A percentile compares a stretch with the other conserved stretches of the same genome.
These are phyloP conservation scores for Xestobium rufovillosum DNA, from an alignment of 2,888 invertebrate species.

Conservation along the genomic window DNA sequence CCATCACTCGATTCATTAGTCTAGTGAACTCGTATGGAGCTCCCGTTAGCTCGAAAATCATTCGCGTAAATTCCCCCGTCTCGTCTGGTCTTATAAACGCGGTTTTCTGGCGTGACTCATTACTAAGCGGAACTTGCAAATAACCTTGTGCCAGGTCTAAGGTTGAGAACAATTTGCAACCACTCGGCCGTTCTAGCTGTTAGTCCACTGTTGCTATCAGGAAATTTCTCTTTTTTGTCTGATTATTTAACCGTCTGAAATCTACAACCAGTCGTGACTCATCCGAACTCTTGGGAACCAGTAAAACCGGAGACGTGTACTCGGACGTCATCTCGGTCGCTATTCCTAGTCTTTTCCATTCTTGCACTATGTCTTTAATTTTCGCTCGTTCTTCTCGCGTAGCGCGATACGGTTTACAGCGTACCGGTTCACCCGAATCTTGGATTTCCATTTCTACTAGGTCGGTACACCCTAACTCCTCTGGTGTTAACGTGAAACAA, in stretches of 20 bases:
- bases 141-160: neutral
- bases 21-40: neutral
- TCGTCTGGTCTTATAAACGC: conserved; percentile 1
- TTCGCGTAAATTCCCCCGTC: neutral
- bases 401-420: conserved; percentile 14
- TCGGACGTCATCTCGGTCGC: conserved; percentile 19
- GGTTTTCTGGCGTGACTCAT: neutral
- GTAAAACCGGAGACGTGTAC: conserved; percentile 20
- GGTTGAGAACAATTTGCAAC: conserved; percentile 11
- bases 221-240: conserved; percentile 18
- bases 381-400: conserved; percentile 12
- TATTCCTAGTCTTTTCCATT: conserved; percentile 16
- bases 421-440: conserved; percentile 15
- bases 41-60: neutral
- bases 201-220: conserved; percentile 16
- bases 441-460: conserved; percentile 14
- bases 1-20: neutral
- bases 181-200: conserved; percentile 11
- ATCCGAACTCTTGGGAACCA: conserved; percentile 17
- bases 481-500: conserved; percentile 14
- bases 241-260: conserved; percentile 18
- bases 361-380: conserved; percentile 15
- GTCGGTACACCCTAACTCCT: conserved; percentile 16
- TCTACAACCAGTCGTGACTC: conserved; percentile 21
- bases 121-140: neutral